Evolutionary conservation across 2,888 invertebrate genomes (phyloP).

Genomic region (Andrena fulva): DNA sequence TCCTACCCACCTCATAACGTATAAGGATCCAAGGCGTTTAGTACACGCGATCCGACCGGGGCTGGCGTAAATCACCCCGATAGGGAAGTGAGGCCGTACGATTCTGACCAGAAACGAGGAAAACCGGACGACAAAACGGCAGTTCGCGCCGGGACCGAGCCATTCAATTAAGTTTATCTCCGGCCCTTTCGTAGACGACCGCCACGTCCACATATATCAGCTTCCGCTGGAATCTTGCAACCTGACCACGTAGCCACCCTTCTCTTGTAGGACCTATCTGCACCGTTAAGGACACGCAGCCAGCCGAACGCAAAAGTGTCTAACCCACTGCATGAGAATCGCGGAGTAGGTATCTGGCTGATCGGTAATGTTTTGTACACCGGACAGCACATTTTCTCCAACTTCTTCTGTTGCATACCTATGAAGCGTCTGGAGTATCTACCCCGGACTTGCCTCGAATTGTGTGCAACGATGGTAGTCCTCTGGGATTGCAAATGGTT

Average conservation of each 20-base stretch:
- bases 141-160: conserved; percentile 67
- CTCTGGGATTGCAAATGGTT: neutral
- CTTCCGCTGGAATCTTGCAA: conserved; percentile 44
- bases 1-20: conserved; percentile 51
- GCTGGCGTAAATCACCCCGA: conserved; percentile 53
- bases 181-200: conserved; percentile 60
- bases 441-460: neutral
- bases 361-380: neutral
- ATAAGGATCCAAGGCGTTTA: conserved; percentile 59
- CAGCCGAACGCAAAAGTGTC: conserved; percentile 21
- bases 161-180: conserved; percentile 82
- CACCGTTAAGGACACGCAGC: conserved; percentile 20
- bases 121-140: conserved; percentile 66
- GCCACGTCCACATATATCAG: conserved; percentile 66
- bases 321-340: conserved; percentile 10
- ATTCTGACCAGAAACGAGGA: conserved; percentile 60
- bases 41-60: conserved; percentile 43
- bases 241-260: conserved; percentile 49
- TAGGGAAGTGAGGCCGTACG: conserved; percentile 54
- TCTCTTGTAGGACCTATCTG: conserved; percentile 34
- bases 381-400: neutral
- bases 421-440: neutral
- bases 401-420: neutral
- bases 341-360: conserved; percentile 7
- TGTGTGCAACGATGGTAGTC: no score